These are phyloP conservation scores for Empis stercorea DNA, from an alignment of 2,888 invertebrate genomes.

Conservation along the genomic window DNA sequence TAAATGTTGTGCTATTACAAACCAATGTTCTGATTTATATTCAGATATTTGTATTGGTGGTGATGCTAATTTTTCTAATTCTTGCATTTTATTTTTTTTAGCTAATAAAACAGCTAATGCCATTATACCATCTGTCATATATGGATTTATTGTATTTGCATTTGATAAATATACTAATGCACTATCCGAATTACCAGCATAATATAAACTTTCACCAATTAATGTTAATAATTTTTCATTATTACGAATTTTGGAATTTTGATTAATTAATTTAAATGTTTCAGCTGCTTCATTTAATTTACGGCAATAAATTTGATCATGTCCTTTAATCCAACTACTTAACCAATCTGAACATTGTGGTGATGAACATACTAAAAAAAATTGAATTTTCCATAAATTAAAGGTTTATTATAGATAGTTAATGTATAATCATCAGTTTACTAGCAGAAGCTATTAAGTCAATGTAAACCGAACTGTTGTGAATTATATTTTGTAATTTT, in stretches of 20 bases:
- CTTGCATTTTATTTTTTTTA: constrained; percentile 44
- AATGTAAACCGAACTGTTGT: too few relatives aligned
- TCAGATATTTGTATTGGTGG: constrained; percentile 33
- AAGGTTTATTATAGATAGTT: too few relatives aligned
- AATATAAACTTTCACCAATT: constrained; percentile 60
- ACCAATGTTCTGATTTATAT: constrained; percentile 56
- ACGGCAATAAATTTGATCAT: constrained; percentile 49
- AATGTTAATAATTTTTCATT: constrained; percentile 53
- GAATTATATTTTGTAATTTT: too few relatives aligned
- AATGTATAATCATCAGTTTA: too few relatives aligned
- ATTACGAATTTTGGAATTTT: constrained; percentile 48
- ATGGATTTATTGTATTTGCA: constrained; percentile 40
- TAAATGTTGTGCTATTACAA: constrained; percentile 60
- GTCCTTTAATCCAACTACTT: constrained; percentile 48
- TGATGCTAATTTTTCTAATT: constrained; percentile 47
- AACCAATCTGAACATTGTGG: constrained; percentile 40
- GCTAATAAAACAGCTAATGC: constrained; percentile 48
- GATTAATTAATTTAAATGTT: constrained; percentile 53
- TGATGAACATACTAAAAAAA: constrained; percentile 22
- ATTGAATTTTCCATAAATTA: too few relatives aligned
- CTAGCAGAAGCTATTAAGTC: too few relatives aligned
- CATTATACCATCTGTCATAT: constrained; percentile 47
- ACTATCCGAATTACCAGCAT: constrained; percentile 53
- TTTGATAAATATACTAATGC: constrained; percentile 40
- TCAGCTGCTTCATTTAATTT: constrained; percentile 56